Evolutionary conservation across 2,797 vertebrate genomes (phyloP).

Genomic region (Enteromius radiatus): DNA sequence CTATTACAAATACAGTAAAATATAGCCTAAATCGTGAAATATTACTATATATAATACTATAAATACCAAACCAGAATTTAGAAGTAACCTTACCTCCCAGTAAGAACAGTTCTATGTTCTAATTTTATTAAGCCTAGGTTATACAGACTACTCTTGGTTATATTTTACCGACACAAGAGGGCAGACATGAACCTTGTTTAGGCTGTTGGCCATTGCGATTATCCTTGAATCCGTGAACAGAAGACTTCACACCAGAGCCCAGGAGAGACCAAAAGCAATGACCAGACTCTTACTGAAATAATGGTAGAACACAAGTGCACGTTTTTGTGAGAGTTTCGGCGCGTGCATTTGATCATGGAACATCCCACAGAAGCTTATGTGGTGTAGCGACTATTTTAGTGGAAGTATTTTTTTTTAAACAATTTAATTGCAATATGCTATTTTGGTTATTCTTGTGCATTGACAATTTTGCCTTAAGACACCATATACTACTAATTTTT

Average conservation of each 20-base stretch:
- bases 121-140: neutral
- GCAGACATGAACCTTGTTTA: constrained; percentile 10
- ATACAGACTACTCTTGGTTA: neutral
- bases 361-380: neutral
- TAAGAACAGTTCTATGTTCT: too few relatives aligned
- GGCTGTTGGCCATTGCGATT: neutral
- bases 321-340: neutral
- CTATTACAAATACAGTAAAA: neutral
- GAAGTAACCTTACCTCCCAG: neutral
- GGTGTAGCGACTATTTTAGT: neutral
- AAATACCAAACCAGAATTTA: neutral
- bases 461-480: neutral
- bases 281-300: neutral
- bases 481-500: neutral
- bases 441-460: neutral
- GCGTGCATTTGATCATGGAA: neutral
- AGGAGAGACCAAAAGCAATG: neutral
- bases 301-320: neutral
- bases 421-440: neutral
- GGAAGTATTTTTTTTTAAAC: neutral
- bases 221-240: neutral
- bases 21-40: neutral
- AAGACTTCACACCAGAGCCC: neutral
- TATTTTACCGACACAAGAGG: constrained; percentile 33
- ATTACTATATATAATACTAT: too few relatives aligned